Percentiles rank a stretch among this genome's conserved stretches.
Evolutionary conservation across 2,888 invertebrate genomes (phyloP).

Genomic region (Meta bourneti): DNA sequence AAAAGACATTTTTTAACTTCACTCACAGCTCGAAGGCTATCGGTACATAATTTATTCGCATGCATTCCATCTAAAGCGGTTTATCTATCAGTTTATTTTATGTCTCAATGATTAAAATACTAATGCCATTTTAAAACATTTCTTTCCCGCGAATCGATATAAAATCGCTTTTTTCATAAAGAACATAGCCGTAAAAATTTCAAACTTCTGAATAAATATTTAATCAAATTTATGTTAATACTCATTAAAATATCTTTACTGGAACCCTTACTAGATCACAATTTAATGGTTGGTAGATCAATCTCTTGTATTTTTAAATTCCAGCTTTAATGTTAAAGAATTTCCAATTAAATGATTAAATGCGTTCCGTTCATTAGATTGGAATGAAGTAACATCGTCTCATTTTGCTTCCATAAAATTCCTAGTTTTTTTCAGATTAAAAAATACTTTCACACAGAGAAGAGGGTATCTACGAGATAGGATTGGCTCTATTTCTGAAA

Average conservation of each 20-base stretch:
- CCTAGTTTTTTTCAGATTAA: not conserved
- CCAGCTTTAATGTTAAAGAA: slow-evolving; percentile 4
- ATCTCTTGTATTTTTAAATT: not conserved
- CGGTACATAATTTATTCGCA: not conserved
- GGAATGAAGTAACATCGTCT: not conserved
- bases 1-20: too few relatives aligned
- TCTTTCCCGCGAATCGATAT: not conserved
- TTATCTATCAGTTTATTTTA: not conserved
- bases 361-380: slow-evolving; percentile 14
- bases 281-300: slow-evolving; percentile 8
- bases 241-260: slow-evolving; percentile 23
- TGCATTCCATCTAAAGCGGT: not conserved
- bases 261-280: not conserved
- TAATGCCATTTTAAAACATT: slow-evolving; percentile 5
- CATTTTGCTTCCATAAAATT: slow-evolving; percentile 1
- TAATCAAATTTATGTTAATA: slow-evolving; percentile 7
- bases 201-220: slow-evolving; percentile 17
- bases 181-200: not conserved
- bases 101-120: not conserved
- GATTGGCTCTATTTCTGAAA: not conserved
- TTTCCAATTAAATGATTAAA: slow-evolving; percentile 26
- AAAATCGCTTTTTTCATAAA: not conserved
- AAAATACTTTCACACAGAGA: not conserved
- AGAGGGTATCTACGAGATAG: not conserved
- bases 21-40: not conserved